Conservation (phyloP, 2,113 vertebrate genomes). For the Psephotus haematonotus region DNA sequence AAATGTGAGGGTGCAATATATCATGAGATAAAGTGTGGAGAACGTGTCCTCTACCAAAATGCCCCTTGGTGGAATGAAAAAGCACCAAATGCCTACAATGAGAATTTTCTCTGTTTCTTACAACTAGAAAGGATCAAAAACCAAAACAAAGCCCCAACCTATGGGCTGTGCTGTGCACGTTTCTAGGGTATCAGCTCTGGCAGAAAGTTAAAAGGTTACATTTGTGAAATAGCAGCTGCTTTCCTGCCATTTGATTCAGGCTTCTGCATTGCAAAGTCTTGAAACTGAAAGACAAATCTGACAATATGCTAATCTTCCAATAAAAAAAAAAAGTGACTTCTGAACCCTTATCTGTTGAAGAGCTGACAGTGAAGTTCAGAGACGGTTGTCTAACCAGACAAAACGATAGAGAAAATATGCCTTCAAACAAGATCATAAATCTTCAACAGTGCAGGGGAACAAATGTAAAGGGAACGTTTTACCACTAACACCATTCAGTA, state of each 20-base stretch:
- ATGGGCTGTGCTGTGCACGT: neutral
- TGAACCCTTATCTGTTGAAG: conserved; percentile 75
- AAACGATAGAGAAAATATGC: conserved; percentile 79
- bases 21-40: conserved; percentile 64
- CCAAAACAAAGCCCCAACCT: conserved; percentile 12
- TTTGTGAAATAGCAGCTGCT: conserved; percentile 65
- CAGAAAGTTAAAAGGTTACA: conserved; percentile 76
- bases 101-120: neutral
- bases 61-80: conserved; percentile 46
- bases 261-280: conserved; percentile 70
- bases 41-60: conserved; percentile 66
- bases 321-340: conserved; percentile 69
- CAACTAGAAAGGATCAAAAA: conserved; percentile 46
- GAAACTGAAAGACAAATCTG: conserved; percentile 77
- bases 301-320: conserved; percentile 78
- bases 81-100: conserved; percentile 1
- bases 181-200: conserved; percentile 58
- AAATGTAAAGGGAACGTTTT: conserved; percentile 62
- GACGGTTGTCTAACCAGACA: conserved; percentile 77
- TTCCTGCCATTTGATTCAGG: conserved; percentile 65
- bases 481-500: conserved; percentile 60
- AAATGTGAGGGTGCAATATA: conserved; percentile 68
- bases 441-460: conserved; percentile 63
- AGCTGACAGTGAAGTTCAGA: conserved; percentile 79
- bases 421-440: conserved; percentile 78